These are phyloP conservation scores for Napeogenes inachia DNA, from an alignment of 2,888 invertebrate genomes.

Conservation along the genomic window DNA sequence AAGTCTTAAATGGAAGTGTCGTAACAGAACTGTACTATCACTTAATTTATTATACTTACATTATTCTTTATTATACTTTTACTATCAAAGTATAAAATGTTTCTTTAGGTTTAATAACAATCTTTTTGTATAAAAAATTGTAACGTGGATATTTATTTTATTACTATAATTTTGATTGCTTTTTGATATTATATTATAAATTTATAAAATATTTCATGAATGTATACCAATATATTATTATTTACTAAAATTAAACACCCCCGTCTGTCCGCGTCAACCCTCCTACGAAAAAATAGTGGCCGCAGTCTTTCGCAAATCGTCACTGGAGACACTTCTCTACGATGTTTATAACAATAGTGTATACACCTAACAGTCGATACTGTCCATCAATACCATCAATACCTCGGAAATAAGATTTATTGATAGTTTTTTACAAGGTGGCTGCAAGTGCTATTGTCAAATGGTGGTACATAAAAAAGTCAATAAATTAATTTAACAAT, in stretches of 20 bases:
- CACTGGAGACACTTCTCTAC: constrained; percentile 53
- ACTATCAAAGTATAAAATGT: too few species aligned
- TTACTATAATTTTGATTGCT: too few species aligned
- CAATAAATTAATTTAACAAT: constrained; percentile 47
- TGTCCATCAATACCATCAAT: constrained; percentile 35
- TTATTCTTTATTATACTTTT: too few species aligned
- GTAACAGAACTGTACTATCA: too few species aligned
- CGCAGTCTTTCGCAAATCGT: constrained; percentile 68
- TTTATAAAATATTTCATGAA: too few species aligned
- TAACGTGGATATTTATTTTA: too few species aligned
- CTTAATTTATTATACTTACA: too few species aligned
- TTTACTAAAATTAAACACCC: constrained; percentile 62
- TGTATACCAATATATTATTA: constrained; percentile 14
- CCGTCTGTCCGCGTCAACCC: constrained; percentile 60
- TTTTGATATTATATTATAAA: too few species aligned
- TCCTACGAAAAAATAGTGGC: constrained; percentile 52
- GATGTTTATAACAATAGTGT: constrained; percentile 44
- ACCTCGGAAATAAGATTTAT: constrained; percentile 14
- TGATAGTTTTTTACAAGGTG: not conserved
- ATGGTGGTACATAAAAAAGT: constrained; percentile 34
- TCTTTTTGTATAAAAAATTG: too few species aligned
- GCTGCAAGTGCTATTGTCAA: constrained; percentile 10
- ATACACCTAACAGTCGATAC: constrained; percentile 3
- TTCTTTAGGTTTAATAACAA: too few species aligned
- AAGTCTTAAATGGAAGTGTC: too few species aligned